Percentiles rank a stretch among this genome's conserved stretches.
Evolutionary conservation across 2,888 invertebrate genomes (phyloP).

Genomic region (Acleris laterana): DNA sequence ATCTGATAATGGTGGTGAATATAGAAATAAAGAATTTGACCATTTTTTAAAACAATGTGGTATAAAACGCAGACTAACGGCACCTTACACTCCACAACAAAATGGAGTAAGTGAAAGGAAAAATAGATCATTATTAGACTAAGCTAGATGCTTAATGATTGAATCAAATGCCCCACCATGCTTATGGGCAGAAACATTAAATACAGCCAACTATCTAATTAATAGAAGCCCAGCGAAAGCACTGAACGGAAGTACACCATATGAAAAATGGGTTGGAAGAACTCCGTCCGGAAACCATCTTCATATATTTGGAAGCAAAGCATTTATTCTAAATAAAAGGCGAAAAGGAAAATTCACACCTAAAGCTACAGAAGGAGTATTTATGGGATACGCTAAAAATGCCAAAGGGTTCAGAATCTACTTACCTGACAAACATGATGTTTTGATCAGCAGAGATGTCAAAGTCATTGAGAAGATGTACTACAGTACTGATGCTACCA

Average conservation of each 20-base stretch:
- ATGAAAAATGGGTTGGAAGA: neutral
- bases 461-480: too few species aligned
- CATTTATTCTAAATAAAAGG: too few species aligned
- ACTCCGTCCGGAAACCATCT: neutral
- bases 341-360: too few species aligned
- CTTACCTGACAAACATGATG: too few species aligned
- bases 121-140: constrained; percentile 3
- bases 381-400: neutral
- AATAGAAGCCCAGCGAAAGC: neutral
- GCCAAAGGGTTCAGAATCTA: neutral
- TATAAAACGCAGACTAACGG: neutral
- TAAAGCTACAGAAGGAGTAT: too few species aligned
- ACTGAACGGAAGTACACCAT: neutral
- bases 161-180: neutral
- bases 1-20: too few species aligned
- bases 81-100: neutral
- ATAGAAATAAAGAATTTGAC: too few species aligned
- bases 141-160: neutral
- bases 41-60: too few species aligned
- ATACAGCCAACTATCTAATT: neutral
- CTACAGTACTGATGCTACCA: too few species aligned
- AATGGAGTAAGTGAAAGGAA: neutral
- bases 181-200: neutral
- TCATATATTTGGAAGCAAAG: neutral
- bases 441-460: too few species aligned